These are phyloP conservation scores for Microplitis mediator DNA, from an alignment of 1,140 invertebrate genomes.

Conservation along the genomic window DNA sequence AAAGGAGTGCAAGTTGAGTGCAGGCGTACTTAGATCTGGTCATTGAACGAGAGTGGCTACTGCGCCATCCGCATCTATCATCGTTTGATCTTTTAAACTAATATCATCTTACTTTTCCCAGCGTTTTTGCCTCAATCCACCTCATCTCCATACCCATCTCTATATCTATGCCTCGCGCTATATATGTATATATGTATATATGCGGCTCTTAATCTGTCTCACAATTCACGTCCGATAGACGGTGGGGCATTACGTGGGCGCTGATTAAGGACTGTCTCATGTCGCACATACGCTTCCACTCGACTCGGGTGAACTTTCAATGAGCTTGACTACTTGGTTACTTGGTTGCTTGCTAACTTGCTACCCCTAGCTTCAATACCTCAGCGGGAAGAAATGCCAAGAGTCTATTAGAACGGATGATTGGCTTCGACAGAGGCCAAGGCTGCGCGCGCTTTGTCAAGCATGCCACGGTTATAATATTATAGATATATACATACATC, in stretches of 20 bases:
- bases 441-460: constrained; percentile 28
- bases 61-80: constrained; percentile 23
- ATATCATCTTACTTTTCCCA: not conserved
- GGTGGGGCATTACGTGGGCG: too few relatives aligned
- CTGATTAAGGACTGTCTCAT: too few relatives aligned
- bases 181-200: not conserved
- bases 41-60: constrained; percentile 28
- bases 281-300: not conserved
- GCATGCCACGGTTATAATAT: constrained; percentile 19
- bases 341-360: too few relatives aligned
- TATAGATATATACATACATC: not conserved
- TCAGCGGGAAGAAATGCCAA: constrained; percentile 18
- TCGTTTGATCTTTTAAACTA: not conserved
- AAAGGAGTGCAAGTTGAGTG: constrained; percentile 31
- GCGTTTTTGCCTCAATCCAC: not conserved
- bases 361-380: not conserved
- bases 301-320: constrained; percentile 12
- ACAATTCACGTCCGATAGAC: too few relatives aligned
- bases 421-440: constrained; percentile 27
- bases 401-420: constrained; percentile 25
- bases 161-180: too few relatives aligned
- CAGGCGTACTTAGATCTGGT: constrained; percentile 21
- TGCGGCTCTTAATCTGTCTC: too few relatives aligned
- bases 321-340: not conserved
- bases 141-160: not conserved